Base-by-base conservation (phyloP, 2,113 vertebrate species). In the Eupsittula cactorum region DNA sequence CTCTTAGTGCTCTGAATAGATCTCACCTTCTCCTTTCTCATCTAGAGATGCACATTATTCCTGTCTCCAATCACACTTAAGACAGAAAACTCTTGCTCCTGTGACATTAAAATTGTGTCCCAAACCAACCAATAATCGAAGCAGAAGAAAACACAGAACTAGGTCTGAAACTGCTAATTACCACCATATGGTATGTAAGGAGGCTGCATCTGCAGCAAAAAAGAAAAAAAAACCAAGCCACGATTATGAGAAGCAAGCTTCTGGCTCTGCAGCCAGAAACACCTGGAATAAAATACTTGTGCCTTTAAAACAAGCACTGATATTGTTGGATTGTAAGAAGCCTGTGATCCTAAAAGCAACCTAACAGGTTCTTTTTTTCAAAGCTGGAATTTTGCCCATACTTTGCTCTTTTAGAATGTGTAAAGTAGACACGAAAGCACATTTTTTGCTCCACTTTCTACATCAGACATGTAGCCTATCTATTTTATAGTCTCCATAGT, bases 111-210 rank as follows among this genome's bases (percentile, higher is more conserved):
- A 85, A 52, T 94, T 95, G 85, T 49, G 90, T 50, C 57, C 35
- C 69, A 89, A 86, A 86, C 88, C 50, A 79, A 92, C 74, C 23
- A 95, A 74, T 50, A 95, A 81, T 46, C 1, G 23, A 93, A 95
- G 70, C 35, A 95, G 87, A 42, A 63, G 93, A 93, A 93, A 97
- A 96, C 65, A 79, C 80, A 82, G 78, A 92, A 86, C 55, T 81
- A 88, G 90, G 85, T 82, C 88, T 92, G 91, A 94, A 96, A 94
- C 92, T 95, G 92, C 91, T 95, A 92, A 94, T 90, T 96, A 93
- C 68, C 88, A 90, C 94, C 93, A 96, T 95, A 96, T 96, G 95
- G 81, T 82, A 81, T 12, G 44, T 52, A 88, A 86, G 73, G 73
- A 92, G 83, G 65, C 76, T 89, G 62, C 86, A 94, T 82, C 77